Evolutionary conservation across 2,888 invertebrate species (phyloP).

Genomic region (Neoscelio sp.): DNA sequence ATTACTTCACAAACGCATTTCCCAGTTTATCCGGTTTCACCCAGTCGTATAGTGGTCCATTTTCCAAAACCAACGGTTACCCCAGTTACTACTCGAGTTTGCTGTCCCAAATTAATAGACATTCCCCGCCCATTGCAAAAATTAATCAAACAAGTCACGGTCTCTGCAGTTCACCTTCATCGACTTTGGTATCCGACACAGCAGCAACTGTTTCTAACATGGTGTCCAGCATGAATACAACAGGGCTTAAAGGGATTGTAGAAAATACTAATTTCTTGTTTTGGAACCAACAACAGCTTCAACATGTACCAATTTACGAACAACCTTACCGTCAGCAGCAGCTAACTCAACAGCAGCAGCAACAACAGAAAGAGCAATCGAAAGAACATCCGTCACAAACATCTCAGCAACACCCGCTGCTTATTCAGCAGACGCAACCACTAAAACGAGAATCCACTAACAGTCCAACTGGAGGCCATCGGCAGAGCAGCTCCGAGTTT

Average conservation of each 20-base stretch:
- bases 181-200: too few relatives aligned
- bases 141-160: too few relatives aligned
- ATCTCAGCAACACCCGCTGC: slow-evolving; percentile 52
- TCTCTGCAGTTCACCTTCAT: too few relatives aligned
- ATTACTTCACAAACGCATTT: slow-evolving; percentile 54
- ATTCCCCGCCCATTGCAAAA: too few relatives aligned
- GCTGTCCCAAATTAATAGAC: too few relatives aligned
- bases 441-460: slow-evolving; percentile 47
- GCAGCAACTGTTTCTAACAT: slow-evolving; percentile 14
- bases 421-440: slow-evolving; percentile 3
- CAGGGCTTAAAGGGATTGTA: background rate
- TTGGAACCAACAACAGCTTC: slow-evolving; percentile 29
- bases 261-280: slow-evolving; percentile 16
- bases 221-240: background rate
- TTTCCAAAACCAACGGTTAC: background rate
- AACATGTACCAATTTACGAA: slow-evolving; percentile 11
- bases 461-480: slow-evolving; percentile 75
- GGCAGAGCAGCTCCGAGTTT: slow-evolving; percentile 57
- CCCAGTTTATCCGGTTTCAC: slow-evolving; percentile 74
- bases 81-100: too few relatives aligned
- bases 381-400: too few relatives aligned
- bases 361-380: slow-evolving; percentile 69
- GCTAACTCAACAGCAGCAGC: slow-evolving; percentile 70
- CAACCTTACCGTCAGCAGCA: slow-evolving; percentile 9
- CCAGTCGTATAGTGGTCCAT: slow-evolving; percentile 51